Conservation (phyloP, 37 sponge, comb jelly and placozoan genomes). For the Dysidea cf. avara region DNA sequence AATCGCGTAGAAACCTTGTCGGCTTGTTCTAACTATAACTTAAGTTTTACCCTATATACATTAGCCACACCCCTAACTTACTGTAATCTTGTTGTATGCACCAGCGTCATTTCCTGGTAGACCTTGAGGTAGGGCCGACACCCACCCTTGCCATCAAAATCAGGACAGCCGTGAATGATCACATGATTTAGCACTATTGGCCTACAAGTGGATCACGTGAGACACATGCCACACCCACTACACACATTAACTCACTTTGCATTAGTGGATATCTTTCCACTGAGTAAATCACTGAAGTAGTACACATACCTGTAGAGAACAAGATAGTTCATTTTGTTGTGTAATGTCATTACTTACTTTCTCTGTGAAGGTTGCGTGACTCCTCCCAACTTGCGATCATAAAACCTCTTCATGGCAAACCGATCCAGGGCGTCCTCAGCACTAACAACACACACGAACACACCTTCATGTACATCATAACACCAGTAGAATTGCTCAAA, state of each 20-base stretch:
- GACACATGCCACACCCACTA: neutral
- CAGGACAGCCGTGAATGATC: constrained; percentile 91
- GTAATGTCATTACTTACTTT: constrained; percentile 25
- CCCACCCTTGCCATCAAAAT: constrained; percentile 92
- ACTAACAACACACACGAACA: too few relatives aligned
- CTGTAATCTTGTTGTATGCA: constrained; percentile 85
- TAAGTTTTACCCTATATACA: neutral
- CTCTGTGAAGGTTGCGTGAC: constrained; percentile 99
- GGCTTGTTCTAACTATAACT: neutral
- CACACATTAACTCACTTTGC: neutral
- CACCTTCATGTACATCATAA: too few relatives aligned
- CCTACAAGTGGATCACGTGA: constrained; percentile 1
- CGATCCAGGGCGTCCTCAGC: constrained; percentile 89
- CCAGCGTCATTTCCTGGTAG: constrained; percentile 85
- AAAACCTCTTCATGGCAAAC: constrained; percentile 96
- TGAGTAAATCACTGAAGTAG: constrained; percentile 88
- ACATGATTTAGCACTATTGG: constrained; percentile 72
- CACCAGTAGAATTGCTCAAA: too few relatives aligned
- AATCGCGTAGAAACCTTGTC: too few relatives aligned
- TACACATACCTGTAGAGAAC: constrained; percentile 68
- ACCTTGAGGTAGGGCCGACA: constrained; percentile 83
- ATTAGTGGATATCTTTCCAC: constrained; percentile 53
- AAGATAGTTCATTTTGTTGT: neutral
- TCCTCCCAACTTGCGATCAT: constrained; percentile 79
- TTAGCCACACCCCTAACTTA: constrained; percentile 30